Evolutionary conservation across 2,888 invertebrate genomes (phyloP).

Genomic region (Diaprepes abbreviatus): DNA sequence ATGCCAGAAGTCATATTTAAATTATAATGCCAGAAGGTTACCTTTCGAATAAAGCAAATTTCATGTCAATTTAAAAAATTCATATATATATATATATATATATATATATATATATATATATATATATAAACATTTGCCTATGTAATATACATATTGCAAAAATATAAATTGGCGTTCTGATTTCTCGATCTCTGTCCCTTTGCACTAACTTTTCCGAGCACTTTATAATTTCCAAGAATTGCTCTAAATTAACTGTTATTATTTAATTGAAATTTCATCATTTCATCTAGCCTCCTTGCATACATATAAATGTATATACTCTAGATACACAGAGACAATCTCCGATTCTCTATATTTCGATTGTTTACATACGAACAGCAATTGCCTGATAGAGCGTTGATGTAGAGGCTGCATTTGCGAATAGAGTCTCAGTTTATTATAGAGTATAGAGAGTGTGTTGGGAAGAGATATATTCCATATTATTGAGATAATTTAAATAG

Average conservation of each 20-base stretch:
- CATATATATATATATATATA: too few species aligned
- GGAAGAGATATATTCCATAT: slow-evolving; percentile 10
- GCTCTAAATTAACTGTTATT: neutral
- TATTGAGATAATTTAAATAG: neutral
- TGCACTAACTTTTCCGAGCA: too few species aligned
- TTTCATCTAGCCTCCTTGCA: neutral
- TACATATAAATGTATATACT: neutral
- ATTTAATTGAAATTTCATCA: slow-evolving; percentile 23
- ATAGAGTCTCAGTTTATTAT: slow-evolving; percentile 27
- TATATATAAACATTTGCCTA: too few species aligned
- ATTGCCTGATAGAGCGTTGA: slow-evolving; percentile 33
- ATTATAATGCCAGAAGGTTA: too few species aligned
- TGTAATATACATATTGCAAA: too few species aligned
- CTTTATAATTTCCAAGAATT: too few species aligned
- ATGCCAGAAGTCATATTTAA: too few species aligned
- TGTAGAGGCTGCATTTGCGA: slow-evolving; percentile 17
- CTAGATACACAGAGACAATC: slow-evolving; percentile 26
- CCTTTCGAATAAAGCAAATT: too few species aligned
- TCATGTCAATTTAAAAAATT: too few species aligned
- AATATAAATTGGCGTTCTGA: too few species aligned
- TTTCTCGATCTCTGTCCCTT: too few species aligned
- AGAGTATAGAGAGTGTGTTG: slow-evolving; percentile 18
- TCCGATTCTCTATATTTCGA: slow-evolving; percentile 30
- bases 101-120: too few species aligned
- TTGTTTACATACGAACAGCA: slow-evolving; percentile 39